Conservation (phyloP, 2,888 invertebrate species). For the Erpobdella octoculata region DNA sequence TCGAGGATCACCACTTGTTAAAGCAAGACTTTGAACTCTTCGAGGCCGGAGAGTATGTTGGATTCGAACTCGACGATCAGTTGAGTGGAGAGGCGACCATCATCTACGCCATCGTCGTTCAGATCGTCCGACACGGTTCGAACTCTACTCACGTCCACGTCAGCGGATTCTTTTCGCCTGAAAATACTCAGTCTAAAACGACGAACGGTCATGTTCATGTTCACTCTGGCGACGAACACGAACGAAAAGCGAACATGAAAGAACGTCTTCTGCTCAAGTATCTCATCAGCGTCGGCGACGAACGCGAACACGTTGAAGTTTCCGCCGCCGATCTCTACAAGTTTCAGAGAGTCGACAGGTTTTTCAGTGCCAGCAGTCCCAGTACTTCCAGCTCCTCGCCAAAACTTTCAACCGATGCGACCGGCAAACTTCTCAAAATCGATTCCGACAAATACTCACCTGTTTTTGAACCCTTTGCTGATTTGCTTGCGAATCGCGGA, state of each 20-base stretch:
- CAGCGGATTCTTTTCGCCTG: no score
- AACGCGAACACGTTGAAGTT: slow-evolving; percentile 34
- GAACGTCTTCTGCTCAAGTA: slow-evolving; percentile 30
- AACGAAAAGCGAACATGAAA: background rate
- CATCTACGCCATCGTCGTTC: slow-evolving; percentile 38
- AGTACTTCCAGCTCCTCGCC: background rate
- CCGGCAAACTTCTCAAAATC: background rate
- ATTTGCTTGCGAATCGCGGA: no score
- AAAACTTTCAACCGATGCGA: background rate
- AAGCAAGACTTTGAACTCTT: slow-evolving; percentile 38
- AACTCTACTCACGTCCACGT: background rate
- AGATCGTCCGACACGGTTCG: slow-evolving; percentile 25
- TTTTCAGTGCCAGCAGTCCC: slow-evolving; percentile 9
- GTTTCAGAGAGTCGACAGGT: slow-evolving; percentile 37
- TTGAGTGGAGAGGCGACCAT: slow-evolving; percentile 34
- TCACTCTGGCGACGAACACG: background rate
- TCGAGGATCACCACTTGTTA: slow-evolving; percentile 40
- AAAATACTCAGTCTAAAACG: background rate
- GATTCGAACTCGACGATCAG: slow-evolving; percentile 39
- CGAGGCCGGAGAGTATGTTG: slow-evolving; percentile 39
- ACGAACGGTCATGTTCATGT: background rate
- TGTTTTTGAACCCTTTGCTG: background rate
- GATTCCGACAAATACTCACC: background rate
- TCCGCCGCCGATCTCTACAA: slow-evolving; percentile 38
- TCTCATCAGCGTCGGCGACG: slow-evolving; percentile 38